phyloP scores from a whole-genome alignment of 2,888 invertebrate genomes.

The Cerastoderma edule region DNA sequence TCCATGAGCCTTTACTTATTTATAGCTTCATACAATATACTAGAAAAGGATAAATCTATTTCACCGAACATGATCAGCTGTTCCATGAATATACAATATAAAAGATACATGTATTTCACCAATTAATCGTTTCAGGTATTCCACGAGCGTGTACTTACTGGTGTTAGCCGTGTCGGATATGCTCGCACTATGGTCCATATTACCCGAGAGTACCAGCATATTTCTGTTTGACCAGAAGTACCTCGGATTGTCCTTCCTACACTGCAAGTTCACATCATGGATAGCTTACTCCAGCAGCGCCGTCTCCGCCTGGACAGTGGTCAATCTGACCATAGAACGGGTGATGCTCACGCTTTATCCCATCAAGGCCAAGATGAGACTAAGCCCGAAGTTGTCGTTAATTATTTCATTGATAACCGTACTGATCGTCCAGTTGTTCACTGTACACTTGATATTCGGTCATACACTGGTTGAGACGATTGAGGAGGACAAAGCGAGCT shows the following conservation, averaged over 20 bases:
- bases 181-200: neutral
- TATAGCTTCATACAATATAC: too few relatives aligned
- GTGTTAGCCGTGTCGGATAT: neutral
- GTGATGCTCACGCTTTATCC: neutral
- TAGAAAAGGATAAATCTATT: too few relatives aligned
- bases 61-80: too few relatives aligned
- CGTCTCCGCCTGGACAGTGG: neutral
- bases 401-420: neutral
- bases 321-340: neutral
- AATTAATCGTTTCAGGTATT: slow-evolving; percentile 10
- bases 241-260: neutral
- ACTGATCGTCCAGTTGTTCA: neutral
- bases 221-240: neutral
- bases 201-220: neutral
- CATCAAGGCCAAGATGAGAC: neutral
- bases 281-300: slow-evolving; percentile 1
- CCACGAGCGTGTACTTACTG: neutral
- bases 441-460: neutral
- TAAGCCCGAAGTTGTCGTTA: neutral
- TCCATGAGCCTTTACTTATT: too few relatives aligned
- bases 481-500: neutral
- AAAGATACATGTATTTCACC: too few relatives aligned
- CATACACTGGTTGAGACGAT: neutral
- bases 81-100: too few relatives aligned
- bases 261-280: neutral